Percentiles rank a stretch among this genome's conserved stretches.
Conservation (phyloP, 2,113 vertebrate genomes). For the Lepus americanus region DNA sequence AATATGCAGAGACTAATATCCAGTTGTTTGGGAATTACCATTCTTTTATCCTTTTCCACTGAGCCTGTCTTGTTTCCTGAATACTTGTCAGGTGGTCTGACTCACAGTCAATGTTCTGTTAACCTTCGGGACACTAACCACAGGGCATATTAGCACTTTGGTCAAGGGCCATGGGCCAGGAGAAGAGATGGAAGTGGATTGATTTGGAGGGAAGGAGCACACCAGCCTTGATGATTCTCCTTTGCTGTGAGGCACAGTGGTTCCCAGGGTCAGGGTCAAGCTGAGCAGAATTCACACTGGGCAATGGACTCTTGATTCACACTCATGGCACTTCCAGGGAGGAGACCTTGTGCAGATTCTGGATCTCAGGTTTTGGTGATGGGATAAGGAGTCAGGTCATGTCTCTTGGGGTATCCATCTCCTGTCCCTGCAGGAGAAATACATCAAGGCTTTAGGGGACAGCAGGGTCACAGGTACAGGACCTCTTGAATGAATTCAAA, state of each 20-base stretch:
- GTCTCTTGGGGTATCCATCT: neutral
- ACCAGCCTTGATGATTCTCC: neutral
- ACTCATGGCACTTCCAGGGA: neutral
- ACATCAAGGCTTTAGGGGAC: neutral
- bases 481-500: neutral
- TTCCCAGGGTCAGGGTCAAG: neutral
- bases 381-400: neutral
- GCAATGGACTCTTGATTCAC: neutral
- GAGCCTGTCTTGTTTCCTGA: neutral
- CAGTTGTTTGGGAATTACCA: neutral
- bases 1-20: neutral
- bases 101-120: neutral
- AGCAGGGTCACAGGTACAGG: neutral
- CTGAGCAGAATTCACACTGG: neutral
- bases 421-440: neutral
- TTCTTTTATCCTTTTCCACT: neutral
- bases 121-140: neutral
- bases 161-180: neutral
- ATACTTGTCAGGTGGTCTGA: neutral
- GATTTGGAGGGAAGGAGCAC: neutral
- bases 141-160: neutral
- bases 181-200: neutral
- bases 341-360: neutral
- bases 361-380: neutral
- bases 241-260: neutral